phyloP scores from a whole-genome alignment of 2,113 vertebrate species.

The Eretmochelys imbricata region DNA sequence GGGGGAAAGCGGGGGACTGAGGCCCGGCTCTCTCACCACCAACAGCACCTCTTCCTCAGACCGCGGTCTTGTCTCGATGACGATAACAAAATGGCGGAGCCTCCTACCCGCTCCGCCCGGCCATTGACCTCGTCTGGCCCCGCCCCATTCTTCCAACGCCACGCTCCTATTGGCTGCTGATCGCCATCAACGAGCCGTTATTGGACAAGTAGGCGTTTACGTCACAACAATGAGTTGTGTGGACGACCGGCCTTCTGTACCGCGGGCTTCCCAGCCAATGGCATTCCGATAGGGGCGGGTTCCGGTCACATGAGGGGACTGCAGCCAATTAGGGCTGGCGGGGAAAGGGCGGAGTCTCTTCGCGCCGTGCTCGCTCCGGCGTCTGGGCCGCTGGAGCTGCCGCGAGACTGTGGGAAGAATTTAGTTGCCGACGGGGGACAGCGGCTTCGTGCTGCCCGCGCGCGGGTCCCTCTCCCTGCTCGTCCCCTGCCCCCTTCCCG shows the following conservation, averaged over 20 bases:
- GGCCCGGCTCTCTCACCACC: background rate
- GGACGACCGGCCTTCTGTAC: rapidly evolving
- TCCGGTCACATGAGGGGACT: background rate
- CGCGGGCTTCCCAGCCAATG: background rate
- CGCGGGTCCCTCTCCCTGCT: background rate
- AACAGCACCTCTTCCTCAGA: background rate
- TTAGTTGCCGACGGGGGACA: background rate
- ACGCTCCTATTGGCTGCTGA: background rate
- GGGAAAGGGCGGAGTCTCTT: background rate
- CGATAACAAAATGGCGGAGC: background rate
- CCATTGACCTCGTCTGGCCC: background rate
- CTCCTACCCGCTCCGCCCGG: background rate
- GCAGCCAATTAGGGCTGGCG: background rate
- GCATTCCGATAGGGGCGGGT: background rate
- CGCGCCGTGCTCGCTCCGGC: background rate
- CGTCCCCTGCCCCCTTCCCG: no score
- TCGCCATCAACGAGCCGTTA: no score
- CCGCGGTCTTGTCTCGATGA: background rate
- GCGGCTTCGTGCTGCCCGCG: background rate
- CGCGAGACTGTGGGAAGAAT: background rate
- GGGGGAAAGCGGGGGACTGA: background rate
- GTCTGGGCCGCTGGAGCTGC: background rate
- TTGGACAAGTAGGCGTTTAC: background rate
- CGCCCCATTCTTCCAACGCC: background rate
- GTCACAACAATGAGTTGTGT: background rate